Percentiles rank a stretch among this genome's conserved stretches.
Conservation (phyloP, 1,140 invertebrate species). For the Acromyrmex heyeri region DNA sequence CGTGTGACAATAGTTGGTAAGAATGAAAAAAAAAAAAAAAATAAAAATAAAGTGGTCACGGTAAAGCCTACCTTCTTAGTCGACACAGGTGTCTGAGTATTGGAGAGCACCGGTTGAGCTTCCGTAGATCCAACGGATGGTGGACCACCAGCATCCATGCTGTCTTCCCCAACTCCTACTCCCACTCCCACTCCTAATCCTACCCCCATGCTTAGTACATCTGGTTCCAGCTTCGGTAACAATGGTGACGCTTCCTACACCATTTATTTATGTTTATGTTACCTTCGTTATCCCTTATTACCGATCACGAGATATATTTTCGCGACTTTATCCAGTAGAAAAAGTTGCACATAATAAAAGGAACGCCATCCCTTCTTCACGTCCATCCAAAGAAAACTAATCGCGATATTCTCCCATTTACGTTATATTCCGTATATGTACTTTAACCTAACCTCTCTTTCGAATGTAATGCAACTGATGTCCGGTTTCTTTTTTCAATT, state of each 20-base stretch:
- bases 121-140: conserved; percentile 92
- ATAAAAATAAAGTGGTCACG: conserved; percentile 71
- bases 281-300: conserved; percentile 74
- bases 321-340: conserved; percentile 48
- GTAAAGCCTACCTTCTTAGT: conserved; percentile 86
- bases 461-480: not conserved
- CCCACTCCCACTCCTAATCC: conserved; percentile 88
- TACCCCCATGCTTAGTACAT: conserved; percentile 86
- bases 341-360: conserved; percentile 40
- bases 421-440: not conserved
- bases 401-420: not conserved
- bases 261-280: conserved; percentile 85
- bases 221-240: conserved; percentile 87
- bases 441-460: conserved; percentile 24
- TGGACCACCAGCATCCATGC: conserved; percentile 89
- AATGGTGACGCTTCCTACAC: conserved; percentile 87
- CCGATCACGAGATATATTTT: conserved; percentile 64
- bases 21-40: conserved; percentile 54
- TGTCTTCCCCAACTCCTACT: conserved; percentile 86
- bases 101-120: conserved; percentile 86
- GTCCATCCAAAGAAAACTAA: conserved; percentile 2
- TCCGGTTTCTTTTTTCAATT: not conserved
- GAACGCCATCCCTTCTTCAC: not conserved
- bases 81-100: conserved; percentile 87
- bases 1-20: conserved; percentile 71